Evolutionary conservation across 1,140 invertebrate species (phyloP).

Genomic region (Leptinotarsa defecta): DNA sequence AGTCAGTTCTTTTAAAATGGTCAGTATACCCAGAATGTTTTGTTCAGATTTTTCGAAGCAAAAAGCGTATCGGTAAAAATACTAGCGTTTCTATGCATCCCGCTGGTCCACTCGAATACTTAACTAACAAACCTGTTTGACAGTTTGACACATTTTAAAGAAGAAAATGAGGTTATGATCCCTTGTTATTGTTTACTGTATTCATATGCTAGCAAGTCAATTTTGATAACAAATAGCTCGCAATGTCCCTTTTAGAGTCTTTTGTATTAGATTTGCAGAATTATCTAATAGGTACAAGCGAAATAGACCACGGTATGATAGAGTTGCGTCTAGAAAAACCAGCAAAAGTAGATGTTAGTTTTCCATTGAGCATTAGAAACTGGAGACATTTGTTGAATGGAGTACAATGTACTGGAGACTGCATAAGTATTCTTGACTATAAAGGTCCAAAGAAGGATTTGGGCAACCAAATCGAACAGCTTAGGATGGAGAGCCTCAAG

Average conservation of each 20-base stretch:
- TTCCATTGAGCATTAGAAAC: constrained; percentile 43
- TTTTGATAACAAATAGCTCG: neutral
- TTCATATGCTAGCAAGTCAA: no score
- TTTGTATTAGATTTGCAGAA: constrained; percentile 40
- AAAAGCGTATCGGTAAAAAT: no score
- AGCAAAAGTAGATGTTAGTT: constrained; percentile 48
- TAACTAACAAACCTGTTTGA: no score
- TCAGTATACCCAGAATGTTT: no score
- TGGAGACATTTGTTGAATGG: constrained; percentile 41
- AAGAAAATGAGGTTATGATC: no score
- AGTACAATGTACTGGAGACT: neutral
- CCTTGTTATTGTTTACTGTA: no score
- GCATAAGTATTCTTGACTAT: constrained; percentile 39
- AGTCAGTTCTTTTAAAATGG: no score
- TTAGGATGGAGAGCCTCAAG: constrained; percentile 30
- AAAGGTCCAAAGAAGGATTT: constrained; percentile 21
- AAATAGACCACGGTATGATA: constrained; percentile 42
- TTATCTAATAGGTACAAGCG: constrained; percentile 31
- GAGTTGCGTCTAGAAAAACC: constrained; percentile 45
- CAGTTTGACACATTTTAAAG: no score
- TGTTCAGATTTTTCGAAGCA: no score
- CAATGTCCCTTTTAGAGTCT: constrained; percentile 38
- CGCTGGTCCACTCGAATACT: no score
- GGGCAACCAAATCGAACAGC: constrained; percentile 21
- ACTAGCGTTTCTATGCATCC: no score